Evolutionary conservation across 2,113 vertebrate species (phyloP).

Genomic region (Leucopsar rothschildi): DNA sequence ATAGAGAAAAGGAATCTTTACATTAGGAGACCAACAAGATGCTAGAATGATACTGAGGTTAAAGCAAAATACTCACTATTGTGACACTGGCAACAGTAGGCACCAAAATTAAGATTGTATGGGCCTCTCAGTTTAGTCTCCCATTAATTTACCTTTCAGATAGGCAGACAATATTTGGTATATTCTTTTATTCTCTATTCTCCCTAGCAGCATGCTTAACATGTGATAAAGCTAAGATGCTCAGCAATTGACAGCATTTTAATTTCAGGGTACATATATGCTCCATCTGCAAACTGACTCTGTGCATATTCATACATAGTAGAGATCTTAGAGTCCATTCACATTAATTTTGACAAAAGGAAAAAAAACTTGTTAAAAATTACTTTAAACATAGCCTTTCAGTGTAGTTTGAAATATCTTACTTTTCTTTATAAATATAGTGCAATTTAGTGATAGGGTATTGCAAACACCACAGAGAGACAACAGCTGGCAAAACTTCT

Average conservation of each 20-base stretch:
- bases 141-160: background rate
- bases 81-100: background rate
- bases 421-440: background rate
- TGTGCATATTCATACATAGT: background rate
- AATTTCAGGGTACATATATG: background rate
- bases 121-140: background rate
- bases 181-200: background rate
- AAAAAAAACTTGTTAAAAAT: background rate
- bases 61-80: background rate
- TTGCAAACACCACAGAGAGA: background rate
- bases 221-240: background rate
- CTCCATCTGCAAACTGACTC: background rate
- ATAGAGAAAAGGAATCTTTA: background rate
- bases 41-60: background rate
- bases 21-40: background rate
- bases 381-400: background rate
- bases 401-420: background rate
- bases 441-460: background rate
- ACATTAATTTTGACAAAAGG: background rate
- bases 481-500: background rate
- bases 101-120: background rate
- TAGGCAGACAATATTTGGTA: background rate
- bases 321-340: background rate
- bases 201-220: background rate
- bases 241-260: background rate